A percentile compares a stretch with the other conserved stretches of the same genome.
Evolutionary conservation across 2,113 vertebrate genomes (phyloP).

Genomic region (Microcebus griseorufus): DNA sequence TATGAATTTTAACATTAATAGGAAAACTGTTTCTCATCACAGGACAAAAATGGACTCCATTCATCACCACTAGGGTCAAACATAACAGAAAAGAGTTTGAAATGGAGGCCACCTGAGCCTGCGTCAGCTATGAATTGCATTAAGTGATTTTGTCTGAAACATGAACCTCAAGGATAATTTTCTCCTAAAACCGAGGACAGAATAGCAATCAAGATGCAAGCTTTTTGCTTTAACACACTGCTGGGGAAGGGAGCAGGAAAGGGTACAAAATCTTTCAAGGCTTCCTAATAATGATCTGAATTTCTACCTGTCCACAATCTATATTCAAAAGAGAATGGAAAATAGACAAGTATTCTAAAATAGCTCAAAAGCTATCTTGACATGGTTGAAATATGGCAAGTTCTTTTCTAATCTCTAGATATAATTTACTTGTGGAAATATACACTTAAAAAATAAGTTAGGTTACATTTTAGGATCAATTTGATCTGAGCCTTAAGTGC

Average conservation of each 20-base stretch:
- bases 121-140: background rate
- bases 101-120: background rate
- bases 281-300: background rate
- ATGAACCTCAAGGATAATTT: background rate
- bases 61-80: background rate
- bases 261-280: background rate
- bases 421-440: constrained; percentile 4
- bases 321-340: constrained; percentile 4
- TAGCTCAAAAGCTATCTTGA: background rate
- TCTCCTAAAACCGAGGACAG: background rate
- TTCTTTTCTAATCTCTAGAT: background rate
- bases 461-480: background rate
- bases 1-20: constrained; percentile 17
- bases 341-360: background rate
- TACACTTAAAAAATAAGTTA: constrained; percentile 7
- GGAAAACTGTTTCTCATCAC: background rate
- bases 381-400: background rate
- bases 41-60: constrained; percentile 18
- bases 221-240: background rate
- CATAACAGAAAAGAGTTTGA: background rate
- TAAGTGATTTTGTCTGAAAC: constrained; percentile 18
- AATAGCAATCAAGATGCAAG: background rate
- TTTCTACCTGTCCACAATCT: background rate
- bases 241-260: background rate
- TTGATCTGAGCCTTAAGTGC: background rate